Base-by-base conservation (phyloP, 2,888 invertebrate genomes). In the Orchestes rusci region DNA sequence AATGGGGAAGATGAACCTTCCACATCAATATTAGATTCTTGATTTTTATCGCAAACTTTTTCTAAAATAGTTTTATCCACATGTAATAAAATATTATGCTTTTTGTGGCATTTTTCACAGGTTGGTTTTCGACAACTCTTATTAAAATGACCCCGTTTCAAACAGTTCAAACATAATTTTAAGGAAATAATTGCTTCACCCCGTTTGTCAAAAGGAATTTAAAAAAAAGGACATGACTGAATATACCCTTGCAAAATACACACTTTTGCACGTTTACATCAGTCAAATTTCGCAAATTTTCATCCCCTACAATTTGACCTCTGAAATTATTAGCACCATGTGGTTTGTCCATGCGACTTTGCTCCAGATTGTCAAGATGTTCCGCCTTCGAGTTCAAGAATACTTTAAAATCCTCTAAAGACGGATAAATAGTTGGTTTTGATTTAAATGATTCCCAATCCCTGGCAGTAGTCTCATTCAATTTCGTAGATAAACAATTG, bases 401-500 rank as follows among this genome's bases (percentile, higher is more conserved):
- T 31, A 12, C n/a, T 44, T 39, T 44, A 15, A 50, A 23, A 13
- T 48, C 41, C 16, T 47, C 42, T n/a, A 48, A 27, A 3, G 37
- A 33, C 8, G 47, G 41, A 48, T 30, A 29, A 20, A 16, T 12
- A 27, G 27, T 35, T 2, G 4, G 4, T 2, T 23, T 32, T 29
- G 35, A 13, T 19, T 50, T 50, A 32, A 17, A 35, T 10, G 39
- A 31, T 40, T 48, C 41, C 42, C 47, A 47, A n/a, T 50, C 47
- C 4, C 47, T 35, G 18, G 41, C 32, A 2, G 50, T 48, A 2
- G 31, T 27, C 7, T 37, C 44, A 28, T 50, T 47, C 13, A 50
- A 34, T 35, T 50, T 48, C 15, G 45, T 44, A 50, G 18, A 32
- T 48, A 44, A 28, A 51, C 46, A 2, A 51, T 23, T 17, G 43